Base-by-base conservation (phyloP, 2,113 vertebrate genomes). In the Sialia sialis region DNA sequence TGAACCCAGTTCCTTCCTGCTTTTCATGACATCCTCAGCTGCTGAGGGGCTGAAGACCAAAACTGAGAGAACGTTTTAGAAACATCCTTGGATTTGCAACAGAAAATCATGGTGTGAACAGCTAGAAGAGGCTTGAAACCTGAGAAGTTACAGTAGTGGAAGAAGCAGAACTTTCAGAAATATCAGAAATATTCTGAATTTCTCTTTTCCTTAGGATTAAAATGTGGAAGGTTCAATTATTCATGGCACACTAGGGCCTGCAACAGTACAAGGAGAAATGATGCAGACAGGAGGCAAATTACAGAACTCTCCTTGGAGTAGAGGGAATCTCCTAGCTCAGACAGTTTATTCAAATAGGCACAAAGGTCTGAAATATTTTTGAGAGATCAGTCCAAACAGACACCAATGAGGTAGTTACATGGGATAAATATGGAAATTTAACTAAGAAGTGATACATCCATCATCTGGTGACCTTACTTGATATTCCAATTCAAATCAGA, bases 221-320 rank as follows among this genome's bases (percentile, higher is more conserved):
- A 44, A 13, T 73, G 72, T 86, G 32, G 49, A 76, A 34, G 22
- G 13, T 38, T 89, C 76, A 95, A 84, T 77, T 92, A 83, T 92
- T 96, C 34, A 81, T 43, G 46, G 22, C 22, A 41, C 36, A 56
- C 21, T 25, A 75, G 41, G n/a, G 21, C 78, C 11, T 6, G 51
- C 27, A 93, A 43, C 30, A 74, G n/a, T 39, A 62, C 46, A 81
- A 88, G 30, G 30, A 67, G 64, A 90, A 96, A 77, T 63, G 30
- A 44, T 59, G 43, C 43, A 89, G 69, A 55, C 9, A 29, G 11
- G n/a, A 34, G n/a, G 9, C 10, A 81, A 51, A 59, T 82, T 39
- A 72, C 8, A 79, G 34, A 62, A 48, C 4, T 54, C 48, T 69
- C 18, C 11, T 55, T 58, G 72, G 64, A 77, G 54, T 29, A 12